Evolutionary conservation across 2,113 vertebrate species (phyloP), one percentile per base, ranked within the genome.

Genomic region (Lepidothrix coronata): DNA sequence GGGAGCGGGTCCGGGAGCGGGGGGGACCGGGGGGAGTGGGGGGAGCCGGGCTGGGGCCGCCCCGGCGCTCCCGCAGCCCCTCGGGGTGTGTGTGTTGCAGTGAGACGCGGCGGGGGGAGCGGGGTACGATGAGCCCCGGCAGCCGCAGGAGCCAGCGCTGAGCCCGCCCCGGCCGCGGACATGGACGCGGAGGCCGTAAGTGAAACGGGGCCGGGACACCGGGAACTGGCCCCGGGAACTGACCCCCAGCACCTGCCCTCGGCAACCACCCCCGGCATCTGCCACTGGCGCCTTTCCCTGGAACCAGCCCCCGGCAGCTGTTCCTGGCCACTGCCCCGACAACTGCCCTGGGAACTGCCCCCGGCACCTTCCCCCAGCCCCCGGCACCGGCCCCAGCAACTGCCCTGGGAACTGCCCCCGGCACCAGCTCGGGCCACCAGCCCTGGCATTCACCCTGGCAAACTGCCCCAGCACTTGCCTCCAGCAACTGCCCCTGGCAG

Each of bases 181-280:
- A 99, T 99, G 99, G 99, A 99, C 93, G 97, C 98, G 28, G 98
- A 97, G 83, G 93, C 98, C 43, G 99, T 99, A 88, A 98, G 98
- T 91, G 63, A 33, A 52, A 1, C 58, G 51, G 68, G 48, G 25
- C 43, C 41, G 63, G 63, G 63, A 31, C 39, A 6, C 37, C 18
- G 11, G 59, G 19, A 28, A 22, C 27, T 13, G 16, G 16, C 16
- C 61, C 27, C 27, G 12, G 37, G 4, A 18, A 0, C 23, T 31
- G 63, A 30, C 25, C 44, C 33, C 9, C 30, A 9, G 13, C 7
- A 11, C 9, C 68, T 9, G 49, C 21, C 21, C 21, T 14, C 12
- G 61, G 12, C 37, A 8, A 1, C 52, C 49, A 14, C 25, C 28
- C 24, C 49, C 51, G 33, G 55, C 20, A 22, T n/a, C n/a, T 16